Base-by-base conservation (phyloP, 2,797 vertebrate genomes). In the Arrhamphus sclerolepis region DNA sequence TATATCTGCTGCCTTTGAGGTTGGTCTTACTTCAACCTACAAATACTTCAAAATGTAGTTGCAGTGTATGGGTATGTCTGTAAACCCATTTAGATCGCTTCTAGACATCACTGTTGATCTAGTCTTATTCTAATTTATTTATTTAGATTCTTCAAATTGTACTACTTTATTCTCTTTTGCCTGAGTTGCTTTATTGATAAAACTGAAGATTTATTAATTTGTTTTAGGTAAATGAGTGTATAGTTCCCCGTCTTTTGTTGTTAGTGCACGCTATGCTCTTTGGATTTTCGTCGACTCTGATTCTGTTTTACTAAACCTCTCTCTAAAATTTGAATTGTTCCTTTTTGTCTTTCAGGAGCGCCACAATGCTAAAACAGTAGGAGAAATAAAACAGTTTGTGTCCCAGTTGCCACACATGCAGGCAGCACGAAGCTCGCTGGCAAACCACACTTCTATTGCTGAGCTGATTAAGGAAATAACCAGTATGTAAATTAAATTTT, bases 381-480 rank as follows among this genome's bases (percentile, higher is more conserved):
- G 97, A 1, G 98, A 99, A 87, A 99, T 99, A 54, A 99, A 99
- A 88, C 97, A 98, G 89, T 99, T 99, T 77, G 97, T 99, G 26
- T 98, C 97, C 0, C 97, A 98, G 92, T 26, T 99, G 77, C 98
- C 98, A 2, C 98, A 99, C 87, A 99, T 99, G 98, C 98, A 99
- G 82, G 97, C 98, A 0, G 97, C 96, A 0, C 88, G 96, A 16
- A 95, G 94, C 73, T 99, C 97, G 0, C 90, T 99, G n/a, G 97
- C 98, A 0, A 99, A 98, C 85, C 98, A 99, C 86, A 99, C 98
- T 0, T 99, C 98, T 0, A 94, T 99, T 4, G 98, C 98, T 0
- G 98, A 99, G 74, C 92, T 99, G 46, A 95, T 99, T 87, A 98
- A 98, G 69, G 97, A 99, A 31, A 95, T 98, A 75, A 99, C 98